Evolutionary conservation across 1,140 invertebrate genomes (phyloP).

Genomic region (Eulimnadia texana): DNA sequence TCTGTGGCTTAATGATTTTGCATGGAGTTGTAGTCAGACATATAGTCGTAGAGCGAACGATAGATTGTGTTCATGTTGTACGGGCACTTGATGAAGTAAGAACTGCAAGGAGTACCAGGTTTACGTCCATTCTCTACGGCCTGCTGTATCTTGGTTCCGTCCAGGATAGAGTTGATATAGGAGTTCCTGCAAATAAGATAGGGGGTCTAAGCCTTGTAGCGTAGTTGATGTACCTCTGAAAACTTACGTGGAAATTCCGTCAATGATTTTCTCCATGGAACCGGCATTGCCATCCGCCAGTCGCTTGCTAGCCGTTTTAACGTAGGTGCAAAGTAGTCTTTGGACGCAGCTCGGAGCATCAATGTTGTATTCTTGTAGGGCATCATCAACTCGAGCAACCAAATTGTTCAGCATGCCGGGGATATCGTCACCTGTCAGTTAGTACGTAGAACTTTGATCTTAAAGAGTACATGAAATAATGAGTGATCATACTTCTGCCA

Average conservation of each 20-base stretch:
- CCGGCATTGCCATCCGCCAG: slow-evolving; percentile 22
- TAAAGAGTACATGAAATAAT: not conserved
- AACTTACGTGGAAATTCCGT: slow-evolving; percentile 38
- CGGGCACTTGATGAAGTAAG: slow-evolving; percentile 43
- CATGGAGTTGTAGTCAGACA: not conserved
- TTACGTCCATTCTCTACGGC: slow-evolving; percentile 50
- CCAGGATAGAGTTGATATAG: slow-evolving; percentile 46
- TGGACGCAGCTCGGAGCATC: slow-evolving; percentile 64
- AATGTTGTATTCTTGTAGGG: slow-evolving; percentile 52
- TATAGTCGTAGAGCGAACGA: not conserved
- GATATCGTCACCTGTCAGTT: slow-evolving; percentile 1
- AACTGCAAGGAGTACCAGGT: slow-evolving; percentile 38
- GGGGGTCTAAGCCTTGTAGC: too few species aligned
- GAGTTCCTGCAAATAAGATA: slow-evolving; percentile 35
- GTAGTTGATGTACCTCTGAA: not conserved
- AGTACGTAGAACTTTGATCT: too few species aligned
- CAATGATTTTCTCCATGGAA: slow-evolving; percentile 35
- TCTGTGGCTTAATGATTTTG: too few species aligned
- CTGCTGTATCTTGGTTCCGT: slow-evolving; percentile 57
- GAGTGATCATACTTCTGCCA: not conserved
- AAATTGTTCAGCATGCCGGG: not conserved
- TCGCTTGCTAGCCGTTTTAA: slow-evolving; percentile 40
- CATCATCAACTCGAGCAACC: slow-evolving; percentile 47
- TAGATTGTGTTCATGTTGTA: slow-evolving; percentile 29
- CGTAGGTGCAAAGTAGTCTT: slow-evolving; percentile 55